Percentiles rank a stretch among this genome's conserved stretches.
These are phyloP conservation scores for Papilio polytes DNA, from an alignment of 1,140 invertebrate species.

Conservation along the genomic window DNA sequence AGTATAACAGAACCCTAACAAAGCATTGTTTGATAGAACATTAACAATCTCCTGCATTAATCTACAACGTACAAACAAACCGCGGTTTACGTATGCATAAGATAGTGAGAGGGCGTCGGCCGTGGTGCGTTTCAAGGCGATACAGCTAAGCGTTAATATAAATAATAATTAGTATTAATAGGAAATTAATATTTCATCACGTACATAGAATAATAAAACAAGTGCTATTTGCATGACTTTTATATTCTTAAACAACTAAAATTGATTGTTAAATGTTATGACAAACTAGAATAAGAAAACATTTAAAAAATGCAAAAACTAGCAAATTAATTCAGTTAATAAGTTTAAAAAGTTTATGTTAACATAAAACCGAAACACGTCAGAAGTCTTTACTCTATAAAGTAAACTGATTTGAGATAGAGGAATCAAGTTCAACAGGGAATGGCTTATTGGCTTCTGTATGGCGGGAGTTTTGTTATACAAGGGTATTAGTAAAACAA, in stretches of 20 bases:
- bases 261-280: not conserved
- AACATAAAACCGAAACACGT: not conserved
- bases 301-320: not conserved
- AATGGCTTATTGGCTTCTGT: not conserved
- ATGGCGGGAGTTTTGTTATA: not conserved
- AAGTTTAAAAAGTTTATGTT: not conserved
- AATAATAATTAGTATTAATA: conserved; percentile 1
- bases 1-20: not conserved
- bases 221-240: not conserved
- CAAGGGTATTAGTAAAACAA: conserved; percentile 12
- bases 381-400: not conserved
- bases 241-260: not conserved
- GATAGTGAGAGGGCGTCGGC: conserved; percentile 22
- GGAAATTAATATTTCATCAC: not conserved
- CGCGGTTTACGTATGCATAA: conserved; percentile 8
- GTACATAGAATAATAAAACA: not conserved
- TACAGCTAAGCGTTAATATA: not conserved
- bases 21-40: conserved; percentile 7
- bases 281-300: not conserved
- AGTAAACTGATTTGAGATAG: not conserved
- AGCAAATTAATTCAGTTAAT: not conserved
- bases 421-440: not conserved
- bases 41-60: conserved; percentile 13
- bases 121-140: conserved; percentile 1
- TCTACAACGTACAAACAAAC: conserved; percentile 7